These are phyloP conservation scores for Gnathonemus longibarbis DNA, from an alignment of 2,113 vertebrate species.

Conservation along the genomic window DNA sequence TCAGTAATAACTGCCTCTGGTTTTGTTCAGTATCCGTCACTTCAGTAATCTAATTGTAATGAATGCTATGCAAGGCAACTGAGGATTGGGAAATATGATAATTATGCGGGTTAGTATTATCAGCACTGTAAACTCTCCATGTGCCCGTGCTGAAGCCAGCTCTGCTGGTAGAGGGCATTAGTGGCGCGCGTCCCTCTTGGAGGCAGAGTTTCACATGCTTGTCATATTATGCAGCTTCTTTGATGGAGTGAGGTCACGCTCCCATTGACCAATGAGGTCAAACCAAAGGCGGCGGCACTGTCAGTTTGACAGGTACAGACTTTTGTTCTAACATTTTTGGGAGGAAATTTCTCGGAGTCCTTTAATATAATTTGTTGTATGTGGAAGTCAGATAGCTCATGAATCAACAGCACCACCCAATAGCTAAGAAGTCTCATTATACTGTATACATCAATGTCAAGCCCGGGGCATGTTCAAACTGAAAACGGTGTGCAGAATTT, in stretches of 20 bases:
- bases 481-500: not conserved
- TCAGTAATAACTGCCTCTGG: not conserved
- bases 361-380: not conserved
- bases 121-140: not conserved
- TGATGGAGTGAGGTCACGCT: slow-evolving; percentile 8
- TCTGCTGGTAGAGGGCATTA: not conserved
- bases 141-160: not conserved
- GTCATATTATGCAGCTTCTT: not conserved
- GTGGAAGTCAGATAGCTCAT: not conserved
- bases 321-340: not conserved
- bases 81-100: not conserved
- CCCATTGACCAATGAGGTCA: not conserved
- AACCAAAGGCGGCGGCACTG: not conserved
- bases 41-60: not conserved
- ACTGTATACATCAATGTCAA: not conserved
- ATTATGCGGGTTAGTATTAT: not conserved
- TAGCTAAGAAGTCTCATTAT: not conserved
- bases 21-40: not conserved
- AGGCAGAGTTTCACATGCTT: not conserved
- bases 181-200: not conserved
- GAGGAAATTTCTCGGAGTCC: not conserved
- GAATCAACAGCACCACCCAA: not conserved
- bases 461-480: not conserved
- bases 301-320: not conserved
- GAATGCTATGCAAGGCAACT: not conserved